These are phyloP conservation scores for Drosophila aldrichi DNA, from an alignment of 2,888 invertebrate genomes.

Conservation along the genomic window DNA sequence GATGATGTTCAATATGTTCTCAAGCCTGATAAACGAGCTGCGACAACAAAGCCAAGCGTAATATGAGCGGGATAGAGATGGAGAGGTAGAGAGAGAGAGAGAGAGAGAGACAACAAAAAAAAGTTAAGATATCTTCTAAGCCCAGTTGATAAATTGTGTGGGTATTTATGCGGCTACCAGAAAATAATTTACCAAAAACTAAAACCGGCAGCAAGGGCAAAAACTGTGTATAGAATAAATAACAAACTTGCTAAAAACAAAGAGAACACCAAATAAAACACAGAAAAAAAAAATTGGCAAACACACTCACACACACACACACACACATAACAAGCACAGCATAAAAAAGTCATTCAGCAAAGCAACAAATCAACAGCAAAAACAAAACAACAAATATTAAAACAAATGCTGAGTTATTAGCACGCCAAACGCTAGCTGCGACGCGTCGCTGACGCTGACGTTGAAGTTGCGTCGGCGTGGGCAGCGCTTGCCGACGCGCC, in stretches of 20 bases:
- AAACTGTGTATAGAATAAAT: conserved; percentile 52
- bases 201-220: conserved; percentile 57
- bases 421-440: conserved; percentile 45
- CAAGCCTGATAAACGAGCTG: conserved; percentile 72
- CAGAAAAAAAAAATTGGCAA: conserved; percentile 14
- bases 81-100: not conserved
- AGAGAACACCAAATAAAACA: conserved; percentile 25
- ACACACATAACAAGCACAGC: conserved; percentile 33
- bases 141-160: conserved; percentile 76
- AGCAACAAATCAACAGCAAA: conserved; percentile 32
- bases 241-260: conserved; percentile 42
- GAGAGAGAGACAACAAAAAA: not conserved
- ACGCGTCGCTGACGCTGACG: conserved; percentile 17
- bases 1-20: conserved; percentile 72
- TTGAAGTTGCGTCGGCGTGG: conserved; percentile 15
- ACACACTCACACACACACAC: conserved; percentile 17
- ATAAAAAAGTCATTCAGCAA: conserved; percentile 41
- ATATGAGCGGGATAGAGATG: not conserved
- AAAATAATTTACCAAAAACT: conserved; percentile 76
- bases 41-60: conserved; percentile 22
- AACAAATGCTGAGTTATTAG: conserved; percentile 78
- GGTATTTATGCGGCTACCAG: conserved; percentile 73
- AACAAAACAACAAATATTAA: conserved; percentile 33
- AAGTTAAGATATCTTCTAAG: conserved; percentile 37
- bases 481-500: conserved; percentile 3